Evolutionary conservation across 2,113 vertebrate species (phyloP).

Genomic region (Heterochromis multidens): DNA sequence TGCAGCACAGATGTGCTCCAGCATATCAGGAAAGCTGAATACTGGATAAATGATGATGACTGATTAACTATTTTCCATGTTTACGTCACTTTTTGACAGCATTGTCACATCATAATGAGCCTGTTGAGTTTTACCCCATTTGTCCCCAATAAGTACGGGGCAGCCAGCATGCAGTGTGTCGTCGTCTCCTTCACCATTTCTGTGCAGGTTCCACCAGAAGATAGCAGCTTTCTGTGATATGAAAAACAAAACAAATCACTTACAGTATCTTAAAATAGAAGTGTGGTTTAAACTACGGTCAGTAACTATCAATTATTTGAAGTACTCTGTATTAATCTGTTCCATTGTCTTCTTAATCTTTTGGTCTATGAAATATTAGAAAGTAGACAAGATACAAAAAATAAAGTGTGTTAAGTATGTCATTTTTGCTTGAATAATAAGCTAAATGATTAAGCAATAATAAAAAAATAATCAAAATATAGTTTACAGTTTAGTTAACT

Average conservation of each 20-base stretch:
- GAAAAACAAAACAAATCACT: neutral
- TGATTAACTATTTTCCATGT: neutral
- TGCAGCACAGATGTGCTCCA: constrained; percentile 56
- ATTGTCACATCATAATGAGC: neutral
- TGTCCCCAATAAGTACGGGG: constrained; percentile 88
- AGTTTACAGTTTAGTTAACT: too few relatives aligned
- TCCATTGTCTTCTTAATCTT: neutral
- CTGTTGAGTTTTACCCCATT: constrained; percentile 84
- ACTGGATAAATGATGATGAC: neutral
- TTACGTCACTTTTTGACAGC: neutral
- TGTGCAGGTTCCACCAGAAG: constrained; percentile 96
- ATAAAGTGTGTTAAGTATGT: neutral
- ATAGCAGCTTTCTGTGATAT: constrained; percentile 84
- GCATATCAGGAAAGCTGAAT: neutral
- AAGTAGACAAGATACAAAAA: neutral
- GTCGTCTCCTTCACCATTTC: constrained; percentile 80
- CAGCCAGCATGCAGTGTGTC: constrained; percentile 92
- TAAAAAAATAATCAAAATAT: too few relatives aligned
- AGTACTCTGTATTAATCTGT: neutral
- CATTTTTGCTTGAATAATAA: neutral
- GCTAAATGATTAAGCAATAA: too few relatives aligned
- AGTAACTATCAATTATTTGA: neutral
- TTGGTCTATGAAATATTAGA: neutral
- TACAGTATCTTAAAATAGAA: neutral
- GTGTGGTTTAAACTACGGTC: neutral